Evolutionary conservation across 2,888 invertebrate species (phyloP).

Genomic region (Cryptus viduatorius): DNA sequence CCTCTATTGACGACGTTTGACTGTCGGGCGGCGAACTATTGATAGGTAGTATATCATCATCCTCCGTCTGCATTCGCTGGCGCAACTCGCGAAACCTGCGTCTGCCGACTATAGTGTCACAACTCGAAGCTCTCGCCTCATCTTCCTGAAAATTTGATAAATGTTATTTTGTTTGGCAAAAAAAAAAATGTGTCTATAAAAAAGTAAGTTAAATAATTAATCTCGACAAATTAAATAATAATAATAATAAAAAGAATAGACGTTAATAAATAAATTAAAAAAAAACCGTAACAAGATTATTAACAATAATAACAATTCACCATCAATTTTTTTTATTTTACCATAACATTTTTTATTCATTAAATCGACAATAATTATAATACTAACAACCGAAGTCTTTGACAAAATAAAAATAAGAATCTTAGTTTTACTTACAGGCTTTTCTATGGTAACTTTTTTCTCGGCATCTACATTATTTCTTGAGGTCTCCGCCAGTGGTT

Average conservation of each 20-base stretch:
- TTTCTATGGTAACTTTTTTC: constrained; percentile 74
- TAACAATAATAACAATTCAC: too few relatives aligned
- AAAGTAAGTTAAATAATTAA: neutral
- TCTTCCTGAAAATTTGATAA: constrained; percentile 84
- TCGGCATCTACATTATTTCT: constrained; percentile 75
- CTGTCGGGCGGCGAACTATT: constrained; percentile 91
- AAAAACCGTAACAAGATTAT: too few relatives aligned
- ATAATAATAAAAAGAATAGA: neutral
- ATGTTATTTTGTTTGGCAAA: neutral
- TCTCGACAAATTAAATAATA: too few relatives aligned
- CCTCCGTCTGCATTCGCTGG: constrained; percentile 94
- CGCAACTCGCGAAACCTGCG: constrained; percentile 93
- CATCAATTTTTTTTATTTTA: too few relatives aligned
- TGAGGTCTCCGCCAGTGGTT: constrained; percentile 72
- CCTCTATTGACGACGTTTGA: constrained; percentile 92
- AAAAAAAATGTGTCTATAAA: neutral
- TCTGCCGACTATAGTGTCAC: constrained; percentile 86
- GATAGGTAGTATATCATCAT: constrained; percentile 90
- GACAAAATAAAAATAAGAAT: too few relatives aligned
- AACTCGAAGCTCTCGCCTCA: constrained; percentile 76
- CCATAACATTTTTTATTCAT: too few relatives aligned
- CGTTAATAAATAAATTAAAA: too few relatives aligned
- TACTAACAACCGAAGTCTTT: too few relatives aligned
- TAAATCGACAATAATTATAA: too few relatives aligned
- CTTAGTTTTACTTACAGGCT: constrained; percentile 73